Base-by-base conservation (phyloP, 1,140 invertebrate genomes). In the Amphibalanus amphitrite region DNA sequence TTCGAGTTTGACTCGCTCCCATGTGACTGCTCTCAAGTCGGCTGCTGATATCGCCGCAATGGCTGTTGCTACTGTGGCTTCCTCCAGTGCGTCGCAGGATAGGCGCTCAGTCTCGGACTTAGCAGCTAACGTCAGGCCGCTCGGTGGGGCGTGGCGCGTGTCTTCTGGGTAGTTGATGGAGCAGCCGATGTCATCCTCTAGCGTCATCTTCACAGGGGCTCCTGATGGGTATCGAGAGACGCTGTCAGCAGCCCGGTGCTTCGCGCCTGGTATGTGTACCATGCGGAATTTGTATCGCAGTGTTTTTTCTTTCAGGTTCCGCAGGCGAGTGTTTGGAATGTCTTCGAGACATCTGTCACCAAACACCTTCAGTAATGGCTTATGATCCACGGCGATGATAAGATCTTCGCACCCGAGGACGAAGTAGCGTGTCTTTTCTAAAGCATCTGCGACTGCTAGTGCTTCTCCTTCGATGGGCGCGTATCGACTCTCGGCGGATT, bases 401-500 rank as follows among this genome's bases (percentile, higher is more conserved):
- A 71, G 65, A 15, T 70, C n/a, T 6, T 3, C 20, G 28, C 71
- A 71, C 1, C 71, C 71, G 3, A 71, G 40, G 4, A 71, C 59
- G 65, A 71, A 71, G 13, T 70, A 38, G 1, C 71, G 65, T 6
- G 40, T 25, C 67, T 68, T 71, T 4, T 71, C 65, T 33, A 71
- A 38, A 15, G 71, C 71, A n/a, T 71, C 71, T 3, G 28, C 67
- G 3, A 71, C 65, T 15, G 71, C 28, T 8, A 71, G 29, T 15
- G 65, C 71, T 28, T 71, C 65, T 6, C n/a, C 71, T 23, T 71
- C 71, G 23, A 71, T 10, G 13, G 28, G 71, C n/a, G 47, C 59
- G 38, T 71, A 28, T 26, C 71, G 28, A 38, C 67, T 28, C 59
- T 71, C 71, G 13, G 71, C 59, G 0, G 28, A 26, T 0, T 38